Evolutionary conservation across 2,797 vertebrate genomes (phyloP), one percentile per base, ranked within the genome.

Genomic region (Sebastes oblongus): DNA sequence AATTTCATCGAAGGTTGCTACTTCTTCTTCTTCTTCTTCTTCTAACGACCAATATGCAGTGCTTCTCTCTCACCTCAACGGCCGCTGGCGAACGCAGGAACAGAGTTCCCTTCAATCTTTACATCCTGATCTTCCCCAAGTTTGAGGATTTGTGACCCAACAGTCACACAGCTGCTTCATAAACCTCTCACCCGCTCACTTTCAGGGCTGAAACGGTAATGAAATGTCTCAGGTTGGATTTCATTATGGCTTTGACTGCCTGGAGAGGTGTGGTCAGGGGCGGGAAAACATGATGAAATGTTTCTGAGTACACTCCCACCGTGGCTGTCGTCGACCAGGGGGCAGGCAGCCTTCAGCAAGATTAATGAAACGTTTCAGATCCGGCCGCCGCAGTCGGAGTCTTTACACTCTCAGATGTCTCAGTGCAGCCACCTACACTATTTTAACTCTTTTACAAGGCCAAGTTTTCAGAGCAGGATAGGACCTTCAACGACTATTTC

Each of bases 191-290:
- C 14, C 6, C 25, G 0, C 72, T 69, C 1, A 2, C 22, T 70
- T 46, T 62, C 62, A 36, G 65, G n/a, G 27, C 24, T 70, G 1
- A 18, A 80, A 14, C 46, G 73, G 6, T 52, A 60, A 65, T 78
- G 42, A 80, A 80, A 85, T 18, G 69, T 72, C 52, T 78, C 20
- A 0, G 65, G 46, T 52, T 16, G 25, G 78, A 29, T 85, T 82
- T 82, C 55, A 58, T 77, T 59, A 9, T 4, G 36, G 34, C 75
- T 56, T 4, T 1, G 18, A 24, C 39, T 12, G 56, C 56, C 69
- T 39, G 76, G 0, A 77, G 69, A 75, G 74, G 30, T 1, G 24
- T 24, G 32, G 67, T 67, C 69, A n/a, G 12, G 77, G 77, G 29
- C 8, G 16, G 55, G 68, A 60, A 52, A 46, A 65, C 59, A 5